These are phyloP conservation scores for Diuraphis noxia DNA, from an alignment of 1,140 invertebrate species.

Conservation along the genomic window DNA sequence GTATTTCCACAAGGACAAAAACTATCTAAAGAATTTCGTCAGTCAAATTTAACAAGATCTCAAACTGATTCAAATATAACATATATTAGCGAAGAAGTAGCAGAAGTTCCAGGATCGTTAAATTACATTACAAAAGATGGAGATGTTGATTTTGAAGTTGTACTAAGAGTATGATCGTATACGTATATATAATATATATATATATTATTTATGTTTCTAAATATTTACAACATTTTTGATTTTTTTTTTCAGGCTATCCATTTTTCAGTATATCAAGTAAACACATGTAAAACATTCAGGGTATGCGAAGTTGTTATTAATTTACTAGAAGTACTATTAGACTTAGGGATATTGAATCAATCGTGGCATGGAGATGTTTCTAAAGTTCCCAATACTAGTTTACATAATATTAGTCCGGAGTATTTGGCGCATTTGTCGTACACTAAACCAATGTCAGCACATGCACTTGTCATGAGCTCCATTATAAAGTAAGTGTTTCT, in stretches of 20 bases:
- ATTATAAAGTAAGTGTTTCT: slow-evolving; percentile 59
- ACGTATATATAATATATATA: no score
- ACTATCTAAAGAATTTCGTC: slow-evolving; percentile 57
- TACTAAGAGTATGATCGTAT: slow-evolving; percentile 74
- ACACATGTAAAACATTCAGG: slow-evolving; percentile 75
- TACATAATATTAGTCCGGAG: slow-evolving; percentile 19
- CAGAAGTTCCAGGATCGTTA: slow-evolving; percentile 84
- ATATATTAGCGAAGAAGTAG: slow-evolving; percentile 74
- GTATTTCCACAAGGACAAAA: slow-evolving; percentile 61
- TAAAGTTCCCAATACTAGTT: background rate
- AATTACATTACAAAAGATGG: slow-evolving; percentile 95
- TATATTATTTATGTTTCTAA: background rate
- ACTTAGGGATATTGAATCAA: slow-evolving; percentile 78
- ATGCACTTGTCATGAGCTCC: slow-evolving; percentile 64
- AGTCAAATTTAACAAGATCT: slow-evolving; percentile 78
- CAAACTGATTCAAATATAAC: slow-evolving; percentile 94
- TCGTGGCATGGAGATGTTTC: slow-evolving; percentile 57
- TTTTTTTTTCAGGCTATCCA: slow-evolving; percentile 76
- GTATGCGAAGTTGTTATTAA: slow-evolving; percentile 90
- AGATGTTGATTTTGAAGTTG: slow-evolving; percentile 86
- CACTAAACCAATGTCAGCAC: slow-evolving; percentile 58
- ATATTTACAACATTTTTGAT: background rate
- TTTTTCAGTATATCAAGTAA: slow-evolving; percentile 77
- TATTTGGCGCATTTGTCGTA: slow-evolving; percentile 22
- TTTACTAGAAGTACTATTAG: slow-evolving; percentile 83